Evolutionary conservation across 2,888 invertebrate genomes (phyloP), one percentile per base, ranked within the genome.

Genomic region (Dryobotodes eremita): DNA sequence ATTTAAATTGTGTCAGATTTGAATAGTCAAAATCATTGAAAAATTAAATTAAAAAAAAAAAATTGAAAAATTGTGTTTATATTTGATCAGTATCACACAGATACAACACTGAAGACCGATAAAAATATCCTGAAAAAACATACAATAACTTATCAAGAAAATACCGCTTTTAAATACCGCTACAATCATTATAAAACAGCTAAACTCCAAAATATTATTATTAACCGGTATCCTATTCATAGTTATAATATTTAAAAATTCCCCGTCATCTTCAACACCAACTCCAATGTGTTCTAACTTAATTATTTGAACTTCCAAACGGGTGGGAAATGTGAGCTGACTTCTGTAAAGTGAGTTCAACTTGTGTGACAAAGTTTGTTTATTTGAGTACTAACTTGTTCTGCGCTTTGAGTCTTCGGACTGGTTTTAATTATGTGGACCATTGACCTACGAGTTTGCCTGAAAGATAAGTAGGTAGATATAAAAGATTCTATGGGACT

Each of bases 241-340:
- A 53, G 1, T 11, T 23, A 53, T 8, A 0, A 53, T 23, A 48
- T 11, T 36, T 10, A 10, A 61, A 64, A 61, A 59, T 59, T 71
- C 68, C 61, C 55, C 11, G 42, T 26, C 15, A 64, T 62, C 65
- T 66, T 26, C 2, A 64, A 46, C 42, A 48, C 20, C 10, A 53
- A 68, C 68, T 82, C 55, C 48, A 62, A 62, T 71, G 31, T 69
- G 42, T 75, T 80, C 53, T 46, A 77, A 83, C 79, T 82, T 70
- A 81, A 80, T 89, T 76, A 89, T 80, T 64, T 70, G 57, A 70
- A 85, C 80, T 79, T 80, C 36, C 36, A 13, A 77, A 79, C 57
- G 23, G 20, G 66, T 75, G n/a, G 50, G 68, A 46, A 71, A 57
- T 73, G 77, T 50, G 55, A 70, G 48, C 62, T 55, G 77, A 84